Percentiles rank a stretch among this genome's conserved stretches.
Evolutionary conservation across 2,113 vertebrate species (phyloP).

Genomic region (Dendropsophus ebraccatus): DNA sequence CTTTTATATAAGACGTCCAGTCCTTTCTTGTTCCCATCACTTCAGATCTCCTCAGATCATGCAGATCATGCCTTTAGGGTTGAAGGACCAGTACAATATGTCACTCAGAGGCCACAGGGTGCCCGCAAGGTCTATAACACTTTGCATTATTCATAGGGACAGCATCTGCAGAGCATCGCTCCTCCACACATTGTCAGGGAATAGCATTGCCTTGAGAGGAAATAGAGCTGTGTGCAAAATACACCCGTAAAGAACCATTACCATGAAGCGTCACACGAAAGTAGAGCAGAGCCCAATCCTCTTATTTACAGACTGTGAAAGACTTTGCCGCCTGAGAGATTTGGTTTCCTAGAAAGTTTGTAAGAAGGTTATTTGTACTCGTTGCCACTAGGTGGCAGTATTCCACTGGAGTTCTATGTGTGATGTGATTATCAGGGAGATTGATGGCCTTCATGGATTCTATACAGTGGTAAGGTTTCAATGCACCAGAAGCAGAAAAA

Average conservation of each 20-base stretch:
- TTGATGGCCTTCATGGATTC: not conserved
- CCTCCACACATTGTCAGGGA: not conserved
- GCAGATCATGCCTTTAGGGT: too few relatives aligned
- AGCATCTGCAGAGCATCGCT: not conserved
- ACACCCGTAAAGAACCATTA: not conserved
- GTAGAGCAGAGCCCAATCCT: not conserved
- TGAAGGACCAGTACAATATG: not conserved
- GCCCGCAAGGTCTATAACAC: not conserved
- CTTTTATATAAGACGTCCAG: not conserved
- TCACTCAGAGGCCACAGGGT: not conserved
- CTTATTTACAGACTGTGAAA: not conserved
- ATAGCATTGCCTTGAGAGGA: not conserved
- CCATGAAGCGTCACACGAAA: not conserved
- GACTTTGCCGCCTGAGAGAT: not conserved
- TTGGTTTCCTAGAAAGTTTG: slow-evolving; percentile 1
- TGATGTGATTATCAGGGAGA: not conserved
- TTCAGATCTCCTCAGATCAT: not conserved
- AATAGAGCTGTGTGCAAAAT: not conserved
- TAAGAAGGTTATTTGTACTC: not conserved
- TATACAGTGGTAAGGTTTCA: too few relatives aligned
- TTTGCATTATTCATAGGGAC: not conserved
- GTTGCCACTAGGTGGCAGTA: not conserved
- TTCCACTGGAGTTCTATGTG: not conserved
- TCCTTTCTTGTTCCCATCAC: not conserved
- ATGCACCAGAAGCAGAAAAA: too few relatives aligned